phyloP scores from a whole-genome alignment of 2,888 invertebrate species.

The Lasioglossum villosulum region DNA sequence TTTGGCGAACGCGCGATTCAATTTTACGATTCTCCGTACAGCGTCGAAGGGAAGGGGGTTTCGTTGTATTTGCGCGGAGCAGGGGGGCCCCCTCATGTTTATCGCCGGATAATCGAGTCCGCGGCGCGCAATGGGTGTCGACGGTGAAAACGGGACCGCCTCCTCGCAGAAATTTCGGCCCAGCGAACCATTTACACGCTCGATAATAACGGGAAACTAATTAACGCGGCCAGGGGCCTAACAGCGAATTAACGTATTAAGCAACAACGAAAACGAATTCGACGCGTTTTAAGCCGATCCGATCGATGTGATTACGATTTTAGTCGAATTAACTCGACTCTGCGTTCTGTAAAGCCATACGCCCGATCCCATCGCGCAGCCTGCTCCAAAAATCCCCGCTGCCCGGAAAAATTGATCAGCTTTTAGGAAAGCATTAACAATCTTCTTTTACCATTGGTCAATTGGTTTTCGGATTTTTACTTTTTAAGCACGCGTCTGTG shows the following conservation, averaged over 20 bases:
- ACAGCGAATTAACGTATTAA: slow-evolving; percentile 53
- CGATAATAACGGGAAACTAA: slow-evolving; percentile 49
- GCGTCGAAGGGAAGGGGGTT: neutral
- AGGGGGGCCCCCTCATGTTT: neutral
- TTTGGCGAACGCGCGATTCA: neutral
- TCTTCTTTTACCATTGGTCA: neutral
- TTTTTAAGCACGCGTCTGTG: too few relatives aligned
- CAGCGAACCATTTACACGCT: slow-evolving; percentile 27
- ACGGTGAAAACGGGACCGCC: slow-evolving; percentile 1
- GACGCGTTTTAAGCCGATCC: slow-evolving; percentile 51
- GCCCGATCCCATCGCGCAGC: neutral
- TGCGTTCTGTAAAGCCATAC: slow-evolving; percentile 27
- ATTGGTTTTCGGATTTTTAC: neutral
- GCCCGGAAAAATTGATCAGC: neutral
- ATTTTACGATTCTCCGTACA: slow-evolving; percentile 4
- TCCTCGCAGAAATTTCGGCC: neutral
- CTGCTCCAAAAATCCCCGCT: neutral
- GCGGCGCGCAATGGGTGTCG: neutral
- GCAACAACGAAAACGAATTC: slow-evolving; percentile 48
- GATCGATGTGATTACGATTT: slow-evolving; percentile 46
- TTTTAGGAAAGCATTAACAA: neutral
- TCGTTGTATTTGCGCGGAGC: slow-evolving; percentile 2
- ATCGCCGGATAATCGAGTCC: slow-evolving; percentile 11
- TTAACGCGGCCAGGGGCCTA: slow-evolving; percentile 43
- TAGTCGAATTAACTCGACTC: slow-evolving; percentile 43